Evolutionary conservation across 2,797 vertebrate genomes (phyloP), one percentile per base, ranked within the genome.

Genomic region (Enteromius paludinosus): DNA sequence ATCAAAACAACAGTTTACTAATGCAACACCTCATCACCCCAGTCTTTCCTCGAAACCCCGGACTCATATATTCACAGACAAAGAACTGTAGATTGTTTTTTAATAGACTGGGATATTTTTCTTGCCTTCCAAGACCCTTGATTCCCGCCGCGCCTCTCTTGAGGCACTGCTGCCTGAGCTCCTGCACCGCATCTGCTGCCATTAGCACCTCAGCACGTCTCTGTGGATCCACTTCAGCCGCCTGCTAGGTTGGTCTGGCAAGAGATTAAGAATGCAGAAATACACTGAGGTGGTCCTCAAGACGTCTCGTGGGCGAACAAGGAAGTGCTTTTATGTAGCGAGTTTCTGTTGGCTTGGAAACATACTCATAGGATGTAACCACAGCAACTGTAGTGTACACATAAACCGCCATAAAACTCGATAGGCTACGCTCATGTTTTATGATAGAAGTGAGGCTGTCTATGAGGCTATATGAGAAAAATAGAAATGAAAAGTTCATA

Each of bases 91-190:
- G 43, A 41, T 25, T 18, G 35, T 25, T 18, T 65, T 62, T 28
- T 28, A 65, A 62, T 10, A 18, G 33, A 38, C 4, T 25, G 8
- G 25, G 74, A 52, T 47, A 7, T 30, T 38, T 6, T 5, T 38
- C 85, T 88, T 90, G 90, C 94, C 93, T 93, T 78, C 88, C 92
- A 33, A 94, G 75, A 0, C 92, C 89, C 82, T 93, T 94, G 80
- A 95, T 94, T 20, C 93, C 93, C 0, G 84, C 84, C 8, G 90
- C 86, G 18, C 93, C 93, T 74, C 90, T 87, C 49, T 89, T 87
- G 61, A 95, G 88, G 68, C 93, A 94, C 56, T 92, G 90, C 2
- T 88, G 86, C 68, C 92, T 87, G 45, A 92, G 81, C 62, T 91
- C 93, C 72, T 89, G 90, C 30, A 93, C 4, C 0, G 83, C 87